Conservation (phyloP, 2,113 vertebrate species). For the Stigmatopora argus region DNA sequence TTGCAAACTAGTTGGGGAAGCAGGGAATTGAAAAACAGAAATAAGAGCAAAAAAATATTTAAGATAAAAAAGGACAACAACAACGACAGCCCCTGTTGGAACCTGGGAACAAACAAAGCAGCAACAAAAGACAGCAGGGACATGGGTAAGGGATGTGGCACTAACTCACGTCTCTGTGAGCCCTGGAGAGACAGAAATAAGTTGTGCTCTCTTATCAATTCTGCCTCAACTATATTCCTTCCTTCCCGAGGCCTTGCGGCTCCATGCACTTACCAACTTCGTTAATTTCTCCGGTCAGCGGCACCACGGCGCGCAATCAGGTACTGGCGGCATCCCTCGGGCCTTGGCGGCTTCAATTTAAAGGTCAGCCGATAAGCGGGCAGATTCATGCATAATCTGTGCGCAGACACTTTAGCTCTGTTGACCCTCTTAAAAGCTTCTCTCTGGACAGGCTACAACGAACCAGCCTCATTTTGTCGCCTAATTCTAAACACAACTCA, state of each 20-base stretch:
- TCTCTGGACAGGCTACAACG: constrained; percentile 4
- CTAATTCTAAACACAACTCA: neutral
- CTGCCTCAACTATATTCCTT: constrained; percentile 27
- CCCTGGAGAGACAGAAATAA: constrained; percentile 19
- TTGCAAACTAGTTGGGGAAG: too few relatives aligned
- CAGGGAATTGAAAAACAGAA: too few relatives aligned
- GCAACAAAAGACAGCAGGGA: neutral
- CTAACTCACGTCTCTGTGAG: neutral
- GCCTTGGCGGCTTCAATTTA: constrained; percentile 71
- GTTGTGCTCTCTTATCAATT: constrained; percentile 28
- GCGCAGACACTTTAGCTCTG: constrained; percentile 20
- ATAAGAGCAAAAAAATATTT: too few relatives aligned
- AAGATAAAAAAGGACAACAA: too few relatives aligned
- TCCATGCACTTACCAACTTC: constrained; percentile 58
- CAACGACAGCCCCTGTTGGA: neutral
- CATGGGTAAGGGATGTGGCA: neutral
- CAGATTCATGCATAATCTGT: constrained; percentile 70
- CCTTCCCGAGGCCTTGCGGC: constrained; percentile 46
- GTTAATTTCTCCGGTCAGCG: constrained; percentile 74
- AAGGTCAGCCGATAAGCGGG: constrained; percentile 74
- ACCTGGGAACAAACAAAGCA: neutral
- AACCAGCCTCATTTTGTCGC: constrained; percentile 14
- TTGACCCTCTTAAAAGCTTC: constrained; percentile 38
- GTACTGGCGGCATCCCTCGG: constrained; percentile 50
- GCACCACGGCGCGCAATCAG: constrained; percentile 67